phyloP scores from a whole-genome alignment of 2,113 vertebrate genomes.

The Isichthys henryi region DNA sequence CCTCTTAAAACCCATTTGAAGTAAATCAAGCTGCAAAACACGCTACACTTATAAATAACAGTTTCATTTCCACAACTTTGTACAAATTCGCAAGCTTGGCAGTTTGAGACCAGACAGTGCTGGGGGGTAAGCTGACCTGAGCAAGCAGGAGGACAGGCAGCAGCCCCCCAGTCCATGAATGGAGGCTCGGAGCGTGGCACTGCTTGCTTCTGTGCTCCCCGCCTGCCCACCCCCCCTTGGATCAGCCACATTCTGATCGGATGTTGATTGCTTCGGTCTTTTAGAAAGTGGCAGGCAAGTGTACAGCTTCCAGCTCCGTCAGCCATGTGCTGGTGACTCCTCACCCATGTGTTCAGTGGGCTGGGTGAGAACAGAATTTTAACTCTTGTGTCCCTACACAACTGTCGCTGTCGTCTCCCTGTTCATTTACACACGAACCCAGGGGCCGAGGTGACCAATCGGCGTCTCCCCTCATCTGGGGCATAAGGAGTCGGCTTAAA shows the following conservation, averaged over 20 bases:
- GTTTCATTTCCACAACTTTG: conserved; percentile 53
- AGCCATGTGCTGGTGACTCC: conserved; percentile 13
- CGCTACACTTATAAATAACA: conserved; percentile 48
- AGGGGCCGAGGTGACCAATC: neutral
- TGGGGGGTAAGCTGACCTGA: conserved; percentile 40
- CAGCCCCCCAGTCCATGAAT: neutral
- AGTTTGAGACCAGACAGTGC: conserved; percentile 44
- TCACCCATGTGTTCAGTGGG: conserved; percentile 21
- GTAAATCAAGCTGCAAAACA: conserved; percentile 36
- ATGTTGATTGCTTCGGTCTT: conserved; percentile 7
- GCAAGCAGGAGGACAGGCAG: conserved; percentile 18
- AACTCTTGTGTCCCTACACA: neutral
- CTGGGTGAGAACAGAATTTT: neutral
- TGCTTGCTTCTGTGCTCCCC: neutral
- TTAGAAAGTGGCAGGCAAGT: conserved; percentile 11
- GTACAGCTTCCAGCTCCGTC: conserved; percentile 4
- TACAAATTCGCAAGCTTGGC: conserved; percentile 47
- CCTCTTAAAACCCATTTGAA: conserved; percentile 26
- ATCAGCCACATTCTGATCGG: neutral
- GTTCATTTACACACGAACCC: neutral
- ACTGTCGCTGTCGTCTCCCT: neutral
- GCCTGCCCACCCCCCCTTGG: neutral
- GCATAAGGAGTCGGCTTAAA: neutral
- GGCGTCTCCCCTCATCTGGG: neutral
- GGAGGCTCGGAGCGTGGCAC: neutral